These are phyloP conservation scores for Rhinopomastus cyanomelas DNA, from an alignment of 2,113 vertebrate species.

Conservation along the genomic window DNA sequence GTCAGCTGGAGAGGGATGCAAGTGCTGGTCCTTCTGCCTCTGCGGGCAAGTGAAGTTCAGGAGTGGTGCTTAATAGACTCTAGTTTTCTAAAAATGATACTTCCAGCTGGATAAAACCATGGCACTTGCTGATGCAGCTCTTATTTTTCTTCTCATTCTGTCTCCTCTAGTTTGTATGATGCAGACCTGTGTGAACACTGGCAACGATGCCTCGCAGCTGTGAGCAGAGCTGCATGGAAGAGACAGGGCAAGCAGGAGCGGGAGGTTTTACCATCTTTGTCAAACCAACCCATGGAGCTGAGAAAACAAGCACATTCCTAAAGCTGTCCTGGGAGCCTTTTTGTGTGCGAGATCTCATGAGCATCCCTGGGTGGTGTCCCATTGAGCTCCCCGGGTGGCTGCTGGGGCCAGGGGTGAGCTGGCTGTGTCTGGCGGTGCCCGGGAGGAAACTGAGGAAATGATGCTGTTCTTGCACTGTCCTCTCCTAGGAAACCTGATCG, in stretches of 20 bases:
- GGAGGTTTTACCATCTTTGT: background rate
- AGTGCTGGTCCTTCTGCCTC: fast-evolving
- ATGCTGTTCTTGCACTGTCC: background rate
- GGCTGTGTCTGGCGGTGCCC: background rate
- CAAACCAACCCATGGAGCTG: background rate
- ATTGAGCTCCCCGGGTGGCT: background rate
- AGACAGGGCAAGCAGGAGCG: background rate
- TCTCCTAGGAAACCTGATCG: background rate
- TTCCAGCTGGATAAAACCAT: background rate
- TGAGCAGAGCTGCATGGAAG: background rate
- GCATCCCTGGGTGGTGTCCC: background rate
- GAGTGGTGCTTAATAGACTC: background rate
- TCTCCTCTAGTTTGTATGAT: background rate
- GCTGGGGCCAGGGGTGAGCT: background rate
- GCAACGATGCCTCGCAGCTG: background rate
- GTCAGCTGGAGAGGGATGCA: fast-evolving
- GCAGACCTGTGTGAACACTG: background rate
- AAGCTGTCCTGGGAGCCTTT: background rate
- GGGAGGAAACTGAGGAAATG: background rate
- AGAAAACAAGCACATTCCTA: background rate
- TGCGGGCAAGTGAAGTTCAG: background rate
- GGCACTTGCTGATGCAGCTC: background rate
- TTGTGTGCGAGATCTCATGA: background rate
- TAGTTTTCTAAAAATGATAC: constrained; percentile 9
- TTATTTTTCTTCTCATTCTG: constrained; percentile 15